Evolutionary conservation across 2,797 vertebrate species (phyloP).

Genomic region (Loriculus beryllinus): DNA sequence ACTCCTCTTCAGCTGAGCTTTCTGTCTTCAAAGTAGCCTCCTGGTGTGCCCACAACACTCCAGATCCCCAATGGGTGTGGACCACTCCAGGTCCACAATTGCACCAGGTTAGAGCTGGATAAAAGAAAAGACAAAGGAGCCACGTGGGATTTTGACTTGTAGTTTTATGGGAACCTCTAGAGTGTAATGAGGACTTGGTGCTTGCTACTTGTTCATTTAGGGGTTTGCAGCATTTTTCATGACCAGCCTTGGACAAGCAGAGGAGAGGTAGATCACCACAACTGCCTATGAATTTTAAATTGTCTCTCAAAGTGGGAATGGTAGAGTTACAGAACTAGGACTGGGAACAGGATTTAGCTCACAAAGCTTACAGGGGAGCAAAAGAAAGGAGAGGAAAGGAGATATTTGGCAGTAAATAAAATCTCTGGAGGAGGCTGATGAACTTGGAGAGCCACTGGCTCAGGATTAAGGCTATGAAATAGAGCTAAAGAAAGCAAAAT

Average conservation of each 20-base stretch:
- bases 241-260: neutral
- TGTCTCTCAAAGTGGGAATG: neutral
- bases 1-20: neutral
- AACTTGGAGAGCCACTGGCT: neutral
- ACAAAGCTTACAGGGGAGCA: accelerated
- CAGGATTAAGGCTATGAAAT: neutral
- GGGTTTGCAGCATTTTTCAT: neutral
- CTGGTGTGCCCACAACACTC: neutral
- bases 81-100: neutral
- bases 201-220: neutral
- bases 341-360: neutral
- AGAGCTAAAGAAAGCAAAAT: neutral
- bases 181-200: neutral
- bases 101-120: neutral
- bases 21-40: neutral
- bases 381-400: neutral
- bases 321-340: neutral
- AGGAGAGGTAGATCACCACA: neutral
- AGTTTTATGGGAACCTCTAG: neutral
- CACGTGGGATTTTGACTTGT: neutral
- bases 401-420: neutral
- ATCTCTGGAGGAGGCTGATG: neutral
- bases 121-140: neutral
- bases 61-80: neutral
- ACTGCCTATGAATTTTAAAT: accelerated